Percentiles rank a stretch among this genome's conserved stretches.
phyloP scores from a whole-genome alignment of 2,797 vertebrate genomes.

The Pangasius larnaudii region DNA sequence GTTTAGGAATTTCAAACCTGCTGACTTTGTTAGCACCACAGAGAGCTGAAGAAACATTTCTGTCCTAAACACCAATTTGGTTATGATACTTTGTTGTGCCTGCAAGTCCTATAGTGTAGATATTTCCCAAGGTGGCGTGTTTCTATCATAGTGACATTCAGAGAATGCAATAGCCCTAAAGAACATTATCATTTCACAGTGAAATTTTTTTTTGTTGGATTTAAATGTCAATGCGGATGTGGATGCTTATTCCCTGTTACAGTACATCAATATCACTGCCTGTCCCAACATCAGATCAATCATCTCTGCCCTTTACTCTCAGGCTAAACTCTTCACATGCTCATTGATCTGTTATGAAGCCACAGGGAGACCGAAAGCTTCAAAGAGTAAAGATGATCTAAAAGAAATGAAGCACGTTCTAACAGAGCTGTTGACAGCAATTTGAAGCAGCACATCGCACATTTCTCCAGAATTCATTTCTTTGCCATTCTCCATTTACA shows the following conservation, averaged over 20 bases:
- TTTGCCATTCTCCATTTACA: conserved; percentile 25
- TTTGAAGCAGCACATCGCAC: neutral
- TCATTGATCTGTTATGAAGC: conserved; percentile 29
- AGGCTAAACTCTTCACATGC: conserved; percentile 12
- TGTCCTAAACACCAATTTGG: neutral
- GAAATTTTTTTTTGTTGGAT: neutral
- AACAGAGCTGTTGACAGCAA: neutral
- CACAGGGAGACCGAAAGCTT: neutral
- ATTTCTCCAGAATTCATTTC: neutral
- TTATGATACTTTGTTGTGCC: neutral
- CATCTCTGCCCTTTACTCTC: conserved; percentile 27
- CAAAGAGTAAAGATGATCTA: conserved; percentile 12
- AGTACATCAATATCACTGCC: conserved; percentile 32
- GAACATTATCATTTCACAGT: neutral
- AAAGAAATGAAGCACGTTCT: neutral
- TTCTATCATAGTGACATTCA: neutral
- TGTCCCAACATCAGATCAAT: conserved; percentile 37
- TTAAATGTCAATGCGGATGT: neutral
- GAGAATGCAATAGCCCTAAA: neutral
- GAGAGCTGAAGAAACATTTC: neutral
- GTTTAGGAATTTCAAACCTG: neutral
- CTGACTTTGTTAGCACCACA: neutral
- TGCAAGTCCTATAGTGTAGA: neutral
- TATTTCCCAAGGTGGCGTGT: neutral
- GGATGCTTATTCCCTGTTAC: conserved; percentile 7